Evolutionary conservation across 2,797 vertebrate species (phyloP).

Genomic region (Enteromius afrohamiltoni): DNA sequence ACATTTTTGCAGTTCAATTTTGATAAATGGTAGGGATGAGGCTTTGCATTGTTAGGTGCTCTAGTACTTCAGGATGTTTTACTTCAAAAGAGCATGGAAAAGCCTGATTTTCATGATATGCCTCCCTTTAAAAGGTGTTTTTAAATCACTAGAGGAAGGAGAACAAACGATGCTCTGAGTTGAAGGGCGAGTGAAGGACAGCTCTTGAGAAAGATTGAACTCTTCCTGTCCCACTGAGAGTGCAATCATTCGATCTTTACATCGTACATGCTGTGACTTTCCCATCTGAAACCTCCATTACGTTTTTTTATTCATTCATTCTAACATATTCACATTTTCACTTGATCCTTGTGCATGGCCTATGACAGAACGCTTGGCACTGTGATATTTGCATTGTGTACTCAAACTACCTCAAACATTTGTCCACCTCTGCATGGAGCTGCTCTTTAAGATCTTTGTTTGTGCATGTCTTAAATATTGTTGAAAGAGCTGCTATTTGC

Average conservation of each 20-base stretch:
- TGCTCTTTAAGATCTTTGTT: not conserved
- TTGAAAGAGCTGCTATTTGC: not conserved
- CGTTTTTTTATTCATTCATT: not conserved
- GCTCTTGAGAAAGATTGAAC: slow-evolving; percentile 22
- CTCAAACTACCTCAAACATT: not conserved
- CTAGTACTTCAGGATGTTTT: not conserved
- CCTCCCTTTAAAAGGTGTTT: not conserved
- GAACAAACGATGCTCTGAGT: slow-evolving; percentile 53
- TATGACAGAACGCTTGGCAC: slow-evolving; percentile 1
- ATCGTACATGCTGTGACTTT: not conserved
- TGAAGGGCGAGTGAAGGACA: slow-evolving; percentile 77
- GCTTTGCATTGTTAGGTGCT: not conserved
- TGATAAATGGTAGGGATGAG: not conserved
- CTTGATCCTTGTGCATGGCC: not conserved
- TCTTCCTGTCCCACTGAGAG: slow-evolving; percentile 33
- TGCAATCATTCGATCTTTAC: slow-evolving; percentile 41
- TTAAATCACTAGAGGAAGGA: slow-evolving; percentile 43
- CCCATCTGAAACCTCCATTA: slow-evolving; percentile 7
- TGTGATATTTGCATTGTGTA: slow-evolving; percentile 2
- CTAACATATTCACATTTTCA: not conserved
- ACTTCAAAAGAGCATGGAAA: slow-evolving; percentile 11
- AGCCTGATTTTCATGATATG: not conserved
- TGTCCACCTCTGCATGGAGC: not conserved
- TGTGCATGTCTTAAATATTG: not conserved
- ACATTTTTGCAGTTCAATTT: not conserved